phyloP scores from a whole-genome alignment of 2,797 vertebrate species.

The Poeciliopsis gracilis region DNA sequence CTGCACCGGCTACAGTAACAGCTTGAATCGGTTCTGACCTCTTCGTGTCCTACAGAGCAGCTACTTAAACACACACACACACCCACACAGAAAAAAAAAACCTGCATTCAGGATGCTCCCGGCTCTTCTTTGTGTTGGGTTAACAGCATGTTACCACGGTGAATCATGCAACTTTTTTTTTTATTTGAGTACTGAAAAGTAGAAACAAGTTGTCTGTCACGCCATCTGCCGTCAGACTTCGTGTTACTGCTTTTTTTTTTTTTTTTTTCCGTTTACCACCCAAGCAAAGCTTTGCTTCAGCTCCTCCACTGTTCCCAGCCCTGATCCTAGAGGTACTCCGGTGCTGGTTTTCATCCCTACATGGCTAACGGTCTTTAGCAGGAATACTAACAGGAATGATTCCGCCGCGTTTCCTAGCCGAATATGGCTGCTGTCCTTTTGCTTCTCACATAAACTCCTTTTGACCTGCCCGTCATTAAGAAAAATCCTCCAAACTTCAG shows the following conservation, averaged over 20 bases:
- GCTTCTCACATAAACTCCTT: conserved; percentile 53
- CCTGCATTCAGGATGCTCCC: not conserved
- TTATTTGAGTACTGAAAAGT: conserved; percentile 1
- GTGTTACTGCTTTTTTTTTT: conserved; percentile 38
- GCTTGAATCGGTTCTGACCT: conserved; percentile 51
- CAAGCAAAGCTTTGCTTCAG: conserved; percentile 53
- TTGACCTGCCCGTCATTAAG: conserved; percentile 44
- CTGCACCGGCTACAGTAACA: conserved; percentile 56
- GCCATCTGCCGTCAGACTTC: conserved; percentile 43
- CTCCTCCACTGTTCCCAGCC: conserved; percentile 67
- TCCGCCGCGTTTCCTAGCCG: conserved; percentile 28
- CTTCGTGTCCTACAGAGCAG: conserved; percentile 43
- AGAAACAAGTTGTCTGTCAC: conserved; percentile 26
- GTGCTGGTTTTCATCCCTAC: conserved; percentile 86
- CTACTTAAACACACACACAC: not conserved
- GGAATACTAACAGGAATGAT: conserved; percentile 75
- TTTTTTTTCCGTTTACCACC: conserved; percentile 5
- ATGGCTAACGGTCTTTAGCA: conserved; percentile 70
- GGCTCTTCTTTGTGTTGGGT: conserved; percentile 9
- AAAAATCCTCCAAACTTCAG: conserved; percentile 24
- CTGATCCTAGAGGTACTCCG: conserved; percentile 73
- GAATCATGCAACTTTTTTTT: conserved; percentile 1
- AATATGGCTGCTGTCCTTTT: conserved; percentile 51
- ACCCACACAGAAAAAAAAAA: no score
- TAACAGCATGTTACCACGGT: conserved; percentile 6